These are phyloP conservation scores for Plectrocnemia conspersa DNA, from an alignment of 1,140 invertebrate genomes.

Conservation along the genomic window DNA sequence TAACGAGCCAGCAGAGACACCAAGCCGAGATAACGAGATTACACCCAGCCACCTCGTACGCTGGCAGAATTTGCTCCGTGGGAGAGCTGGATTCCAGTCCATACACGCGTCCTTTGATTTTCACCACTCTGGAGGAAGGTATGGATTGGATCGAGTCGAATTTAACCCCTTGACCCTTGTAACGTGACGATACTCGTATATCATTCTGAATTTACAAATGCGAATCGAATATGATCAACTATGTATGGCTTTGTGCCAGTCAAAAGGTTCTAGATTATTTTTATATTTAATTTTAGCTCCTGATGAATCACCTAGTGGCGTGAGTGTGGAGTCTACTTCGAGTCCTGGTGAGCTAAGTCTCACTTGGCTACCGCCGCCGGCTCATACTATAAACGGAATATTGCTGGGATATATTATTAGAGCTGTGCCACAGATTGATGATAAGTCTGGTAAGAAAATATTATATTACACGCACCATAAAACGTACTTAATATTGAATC, in stretches of 20 bases:
- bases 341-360: conserved; percentile 44
- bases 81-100: conserved; percentile 68
- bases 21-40: conserved; percentile 32
- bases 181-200: neutral
- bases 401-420: conserved; percentile 68
- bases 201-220: neutral
- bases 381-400: conserved; percentile 66
- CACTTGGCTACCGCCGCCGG: conserved; percentile 56
- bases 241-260: too few species aligned
- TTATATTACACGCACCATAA: too few species aligned
- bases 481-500: too few species aligned
- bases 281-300: conserved; percentile 12
- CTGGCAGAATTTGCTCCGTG: conserved; percentile 63
- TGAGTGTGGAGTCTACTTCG: conserved; percentile 43
- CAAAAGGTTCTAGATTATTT: too few species aligned
- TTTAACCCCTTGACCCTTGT: neutral
- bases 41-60: conserved; percentile 47
- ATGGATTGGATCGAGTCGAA: neutral
- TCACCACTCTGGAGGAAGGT: conserved; percentile 73
- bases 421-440: conserved; percentile 43
- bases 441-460: conserved; percentile 39
- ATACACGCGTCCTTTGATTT: conserved; percentile 60
- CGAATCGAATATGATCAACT: too few species aligned
- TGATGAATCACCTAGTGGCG: conserved; percentile 38
- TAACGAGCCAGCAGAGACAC: conserved; percentile 15